Evolutionary conservation across 2,113 vertebrate species (phyloP).

Genomic region (Pongo abelii): DNA sequence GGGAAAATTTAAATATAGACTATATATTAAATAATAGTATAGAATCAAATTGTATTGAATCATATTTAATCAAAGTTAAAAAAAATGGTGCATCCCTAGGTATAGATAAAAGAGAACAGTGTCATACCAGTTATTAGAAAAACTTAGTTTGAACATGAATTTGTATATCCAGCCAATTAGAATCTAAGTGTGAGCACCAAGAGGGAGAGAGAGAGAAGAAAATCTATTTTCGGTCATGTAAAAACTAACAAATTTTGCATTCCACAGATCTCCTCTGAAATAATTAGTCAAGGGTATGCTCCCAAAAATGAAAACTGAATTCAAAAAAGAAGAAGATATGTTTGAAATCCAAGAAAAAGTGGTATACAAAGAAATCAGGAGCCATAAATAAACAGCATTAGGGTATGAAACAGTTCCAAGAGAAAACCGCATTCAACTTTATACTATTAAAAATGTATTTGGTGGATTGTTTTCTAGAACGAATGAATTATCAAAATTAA

Average conservation of each 20-base stretch:
- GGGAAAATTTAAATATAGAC: not conserved
- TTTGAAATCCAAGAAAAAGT: not conserved
- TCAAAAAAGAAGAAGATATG: not conserved
- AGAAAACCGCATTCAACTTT: not conserved
- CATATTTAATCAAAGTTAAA: conserved; percentile 44
- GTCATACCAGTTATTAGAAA: conserved; percentile 6
- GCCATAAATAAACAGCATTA: not conserved
- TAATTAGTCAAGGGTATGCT: not conserved
- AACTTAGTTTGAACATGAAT: not conserved
- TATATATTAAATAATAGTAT: not conserved
- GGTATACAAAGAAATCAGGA: not conserved
- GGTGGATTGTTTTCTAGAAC: not conserved
- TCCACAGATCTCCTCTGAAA: not conserved
- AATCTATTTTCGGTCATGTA: not conserved
- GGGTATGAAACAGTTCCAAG: not conserved
- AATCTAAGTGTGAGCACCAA: not conserved
- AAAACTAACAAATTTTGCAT: not conserved
- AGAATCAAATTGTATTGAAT: not conserved
- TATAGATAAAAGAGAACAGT: conserved; percentile 24
- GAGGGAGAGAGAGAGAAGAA: not conserved
- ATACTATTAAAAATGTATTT: not conserved
- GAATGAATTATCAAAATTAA: not conserved
- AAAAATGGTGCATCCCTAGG: not conserved
- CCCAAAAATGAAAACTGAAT: conserved; percentile 25
- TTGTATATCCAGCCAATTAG: not conserved